Evolutionary conservation across 2,113 vertebrate species (phyloP).

Genomic region (Mastomys natalensis): DNA sequence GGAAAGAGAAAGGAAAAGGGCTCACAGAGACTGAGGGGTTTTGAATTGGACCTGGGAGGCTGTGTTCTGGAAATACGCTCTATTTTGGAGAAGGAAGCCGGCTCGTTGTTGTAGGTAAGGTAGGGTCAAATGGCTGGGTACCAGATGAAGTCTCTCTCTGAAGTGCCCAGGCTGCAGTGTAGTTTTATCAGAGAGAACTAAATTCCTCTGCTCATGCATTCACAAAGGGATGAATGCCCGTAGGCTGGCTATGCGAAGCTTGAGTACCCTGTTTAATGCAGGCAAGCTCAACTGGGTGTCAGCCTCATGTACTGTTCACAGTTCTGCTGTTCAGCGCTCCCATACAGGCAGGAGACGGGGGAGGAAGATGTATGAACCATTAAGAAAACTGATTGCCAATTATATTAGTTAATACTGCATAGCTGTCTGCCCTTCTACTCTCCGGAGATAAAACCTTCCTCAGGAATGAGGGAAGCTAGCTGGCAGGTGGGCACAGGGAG

Average conservation of each 20-base stretch:
- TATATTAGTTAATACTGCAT: not conserved
- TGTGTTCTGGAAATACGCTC: not conserved
- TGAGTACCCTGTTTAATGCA: not conserved
- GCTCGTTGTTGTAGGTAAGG: conserved; percentile 77
- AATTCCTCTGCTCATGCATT: not conserved
- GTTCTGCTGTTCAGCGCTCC: not conserved
- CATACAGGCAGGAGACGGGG: not conserved
- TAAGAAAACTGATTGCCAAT: not conserved
- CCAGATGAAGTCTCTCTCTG: accelerated
- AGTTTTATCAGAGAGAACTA: not conserved
- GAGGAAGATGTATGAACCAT: accelerated
- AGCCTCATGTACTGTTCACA: not conserved
- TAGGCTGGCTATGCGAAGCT: too few species aligned
- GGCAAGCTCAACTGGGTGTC: not conserved
- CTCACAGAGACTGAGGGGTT: not conserved
- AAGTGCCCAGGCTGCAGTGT: not conserved
- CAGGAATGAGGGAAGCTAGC: not conserved
- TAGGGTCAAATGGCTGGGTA: not conserved
- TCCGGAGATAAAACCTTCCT: not conserved
- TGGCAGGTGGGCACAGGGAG: not conserved
- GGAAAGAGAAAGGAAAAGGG: not conserved
- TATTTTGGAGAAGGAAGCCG: conserved; percentile 73
- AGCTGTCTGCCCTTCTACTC: too few species aligned
- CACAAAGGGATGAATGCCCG: not conserved
- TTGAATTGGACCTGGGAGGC: conserved; percentile 45